Evolutionary conservation across 2,113 vertebrate species (phyloP), one percentile per base, ranked within the genome.

Genomic region (Archilochus colubris): DNA sequence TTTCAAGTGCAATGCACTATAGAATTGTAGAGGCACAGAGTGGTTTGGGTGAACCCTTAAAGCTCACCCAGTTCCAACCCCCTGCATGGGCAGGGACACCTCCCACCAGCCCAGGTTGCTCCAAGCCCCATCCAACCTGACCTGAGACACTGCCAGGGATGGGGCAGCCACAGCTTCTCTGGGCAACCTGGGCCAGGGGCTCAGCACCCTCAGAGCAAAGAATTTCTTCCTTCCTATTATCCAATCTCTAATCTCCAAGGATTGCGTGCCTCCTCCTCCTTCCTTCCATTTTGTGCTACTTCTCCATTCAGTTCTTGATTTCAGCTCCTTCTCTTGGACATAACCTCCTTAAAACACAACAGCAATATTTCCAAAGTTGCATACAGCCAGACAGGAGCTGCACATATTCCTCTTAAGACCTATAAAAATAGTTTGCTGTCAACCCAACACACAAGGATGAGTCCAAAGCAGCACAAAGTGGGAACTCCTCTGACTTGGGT

Each of bases 381-480:
- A 4, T 7, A 0, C 18, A 43, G 28, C 30, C 9, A 73, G 50
- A 43, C 33, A 8, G 1, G 2, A 19, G 7, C 19, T 5, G 1
- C 30, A n/a, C 21, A 3, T 44, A 2, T 3, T 86, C 38, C 25
- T 80, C n/a, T 51, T 1, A 5, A 40, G 54, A 43, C 50, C 33
- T 68, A 7, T 5, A 5, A 6, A 33, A 21, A 19, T 13, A 17
- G 8, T 4, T 54, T 70, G 43, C 23, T 33, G 30, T 6, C 22
- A 91, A 44, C 31, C 24, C 53, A 57, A 24, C 0, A 0, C 44
- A 11, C 30, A 2, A 0, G 0, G 54, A 8, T 0, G 9, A 36
- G 67, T 11, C 31, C 51, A 20, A n/a, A 69, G 61, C 1, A 12
- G 59, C 74, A 38, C 23, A 8, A 7, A 57, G 0, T 8, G 30